Conservation (phyloP, 2,797 vertebrate species). For the Alfaro cultratus region DNA sequence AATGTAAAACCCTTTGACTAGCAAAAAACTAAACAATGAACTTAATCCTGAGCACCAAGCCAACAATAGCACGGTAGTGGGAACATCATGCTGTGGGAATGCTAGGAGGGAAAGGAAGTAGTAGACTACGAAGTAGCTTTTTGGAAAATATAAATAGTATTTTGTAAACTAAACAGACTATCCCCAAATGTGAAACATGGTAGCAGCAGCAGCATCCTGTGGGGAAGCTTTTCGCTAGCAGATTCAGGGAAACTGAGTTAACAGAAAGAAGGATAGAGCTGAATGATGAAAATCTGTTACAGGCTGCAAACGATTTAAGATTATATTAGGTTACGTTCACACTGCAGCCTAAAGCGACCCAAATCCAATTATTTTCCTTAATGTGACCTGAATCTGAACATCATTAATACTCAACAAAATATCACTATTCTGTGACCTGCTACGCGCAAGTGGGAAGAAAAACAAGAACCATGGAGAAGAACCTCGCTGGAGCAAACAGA, state of each 20-base stretch:
- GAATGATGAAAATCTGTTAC: not conserved
- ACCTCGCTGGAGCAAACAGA: no score
- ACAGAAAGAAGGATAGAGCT: not conserved
- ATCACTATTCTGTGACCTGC: no score
- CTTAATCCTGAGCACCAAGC: not conserved
- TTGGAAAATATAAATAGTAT: not conserved
- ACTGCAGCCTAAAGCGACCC: no score
- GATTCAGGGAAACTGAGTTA: not conserved
- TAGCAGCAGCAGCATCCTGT: not conserved
- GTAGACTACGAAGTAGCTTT: not conserved
- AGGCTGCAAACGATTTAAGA: not conserved
- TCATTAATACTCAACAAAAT: no score
- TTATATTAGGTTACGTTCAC: no score
- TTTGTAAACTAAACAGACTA: not conserved
- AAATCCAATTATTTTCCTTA: no score
- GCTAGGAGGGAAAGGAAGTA: not conserved
- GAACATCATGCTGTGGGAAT: not conserved
- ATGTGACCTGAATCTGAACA: no score
- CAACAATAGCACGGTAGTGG: not conserved
- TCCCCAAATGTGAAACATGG: not conserved
- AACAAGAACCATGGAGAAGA: no score
- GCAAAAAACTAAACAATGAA: not conserved
- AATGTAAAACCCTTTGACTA: not conserved
- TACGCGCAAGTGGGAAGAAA: no score
- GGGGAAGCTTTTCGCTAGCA: not conserved